Percentiles rank a stretch among this genome's conserved stretches.
Conservation (phyloP, 2,797 vertebrate species). For the Phoebastria nigripes region DNA sequence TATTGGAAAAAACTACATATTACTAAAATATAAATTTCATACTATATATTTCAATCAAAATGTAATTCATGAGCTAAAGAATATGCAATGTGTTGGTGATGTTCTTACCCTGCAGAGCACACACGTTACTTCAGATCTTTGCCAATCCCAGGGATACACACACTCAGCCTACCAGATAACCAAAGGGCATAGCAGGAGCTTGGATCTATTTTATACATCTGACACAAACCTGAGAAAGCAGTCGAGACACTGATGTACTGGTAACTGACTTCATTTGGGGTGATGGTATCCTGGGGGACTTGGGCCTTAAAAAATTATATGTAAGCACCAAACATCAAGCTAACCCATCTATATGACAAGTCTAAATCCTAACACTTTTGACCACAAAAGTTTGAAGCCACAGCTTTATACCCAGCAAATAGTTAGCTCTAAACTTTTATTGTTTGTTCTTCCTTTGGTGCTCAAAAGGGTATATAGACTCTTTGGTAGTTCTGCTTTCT, state of each 20-base stretch:
- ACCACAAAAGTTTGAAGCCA: neutral
- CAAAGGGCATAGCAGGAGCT: neutral
- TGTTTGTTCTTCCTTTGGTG: neutral
- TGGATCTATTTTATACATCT: neutral
- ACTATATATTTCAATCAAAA: neutral
- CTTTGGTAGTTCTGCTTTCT: neutral
- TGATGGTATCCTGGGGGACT: rapidly evolving
- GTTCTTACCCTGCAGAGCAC: neutral
- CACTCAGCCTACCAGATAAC: neutral
- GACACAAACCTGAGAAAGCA: neutral
- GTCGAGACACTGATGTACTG: neutral
- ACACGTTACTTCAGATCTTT: neutral
- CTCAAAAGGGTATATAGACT: neutral
- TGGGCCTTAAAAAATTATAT: neutral
- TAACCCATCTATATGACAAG: neutral
- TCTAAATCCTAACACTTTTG: neutral
- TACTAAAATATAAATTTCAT: neutral
- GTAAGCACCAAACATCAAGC: neutral
- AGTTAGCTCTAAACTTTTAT: neutral
- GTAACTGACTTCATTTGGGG: neutral
- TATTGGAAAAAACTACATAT: neutral
- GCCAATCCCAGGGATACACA: neutral
- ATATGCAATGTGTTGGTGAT: neutral
- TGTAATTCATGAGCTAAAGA: neutral
- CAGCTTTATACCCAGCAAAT: neutral